Conservation (phyloP, 2,113 vertebrate species). For the Hystrix brachyura region DNA sequence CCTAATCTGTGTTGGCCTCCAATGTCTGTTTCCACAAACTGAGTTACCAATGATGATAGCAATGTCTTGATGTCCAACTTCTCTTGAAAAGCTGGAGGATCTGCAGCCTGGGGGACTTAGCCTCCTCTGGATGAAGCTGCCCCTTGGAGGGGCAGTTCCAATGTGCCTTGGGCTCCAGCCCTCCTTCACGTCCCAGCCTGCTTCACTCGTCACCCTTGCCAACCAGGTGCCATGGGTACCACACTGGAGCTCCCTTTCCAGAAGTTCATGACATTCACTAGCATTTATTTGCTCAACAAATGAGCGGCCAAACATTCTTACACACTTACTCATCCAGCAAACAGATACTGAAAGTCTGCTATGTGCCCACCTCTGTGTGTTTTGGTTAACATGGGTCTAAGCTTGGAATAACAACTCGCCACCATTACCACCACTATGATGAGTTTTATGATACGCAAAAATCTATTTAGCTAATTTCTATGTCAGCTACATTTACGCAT, state of each 20-base stretch:
- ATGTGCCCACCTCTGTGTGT: not conserved
- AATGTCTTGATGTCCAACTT: not conserved
- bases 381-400: not conserved
- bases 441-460: not conserved
- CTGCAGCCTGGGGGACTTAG: not conserved
- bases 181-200: not conserved
- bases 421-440: not conserved
- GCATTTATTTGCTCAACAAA: not conserved
- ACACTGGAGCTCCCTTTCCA: not conserved
- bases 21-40: not conserved
- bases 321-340: not conserved
- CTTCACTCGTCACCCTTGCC: not conserved
- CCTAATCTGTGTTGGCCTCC: not conserved
- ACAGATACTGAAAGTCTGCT: not conserved
- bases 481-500: not conserved
- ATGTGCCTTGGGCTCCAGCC: not conserved
- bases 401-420: not conserved
- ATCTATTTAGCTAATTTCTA: not conserved
- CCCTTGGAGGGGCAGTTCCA: not conserved
- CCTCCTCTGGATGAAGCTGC: not conserved
- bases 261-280: not conserved
- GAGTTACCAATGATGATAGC: not conserved
- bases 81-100: not conserved
- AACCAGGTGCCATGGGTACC: accelerated
- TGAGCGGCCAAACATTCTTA: not conserved